Conservation (phyloP, 2,888 invertebrate genomes). For the Lasioglossum villosulum region DNA sequence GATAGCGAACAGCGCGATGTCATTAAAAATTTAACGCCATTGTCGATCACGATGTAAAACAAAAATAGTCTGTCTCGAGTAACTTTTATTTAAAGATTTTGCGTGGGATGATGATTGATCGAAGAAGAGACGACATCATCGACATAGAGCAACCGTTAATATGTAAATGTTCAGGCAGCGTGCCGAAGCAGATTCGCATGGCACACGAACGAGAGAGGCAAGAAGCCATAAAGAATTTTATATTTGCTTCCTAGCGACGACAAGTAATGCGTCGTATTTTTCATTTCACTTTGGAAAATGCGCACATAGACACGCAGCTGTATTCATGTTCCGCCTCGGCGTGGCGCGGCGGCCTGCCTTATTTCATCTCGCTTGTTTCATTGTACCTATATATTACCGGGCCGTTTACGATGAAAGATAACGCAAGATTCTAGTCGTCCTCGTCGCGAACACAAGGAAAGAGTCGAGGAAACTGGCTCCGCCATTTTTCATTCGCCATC, state of each 20-base stretch:
- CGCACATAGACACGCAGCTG: constrained; percentile 43
- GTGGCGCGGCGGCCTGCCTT: constrained; percentile 41
- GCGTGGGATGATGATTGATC: not conserved
- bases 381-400: constrained; percentile 53
- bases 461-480: constrained; percentile 14
- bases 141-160: constrained; percentile 22
- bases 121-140: too few relatives aligned
- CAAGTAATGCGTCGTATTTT: constrained; percentile 59
- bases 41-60: not conserved
- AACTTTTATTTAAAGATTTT: not conserved
- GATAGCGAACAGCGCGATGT: not conserved
- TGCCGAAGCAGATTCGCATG: constrained; percentile 23
- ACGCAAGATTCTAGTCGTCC: constrained; percentile 24
- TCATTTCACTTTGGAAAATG: constrained; percentile 56
- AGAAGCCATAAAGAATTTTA: constrained; percentile 54
- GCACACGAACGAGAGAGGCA: constrained; percentile 21
- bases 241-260: constrained; percentile 52
- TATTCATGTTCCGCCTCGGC: constrained; percentile 52
- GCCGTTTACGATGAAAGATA: constrained; percentile 52
- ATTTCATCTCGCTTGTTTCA: constrained; percentile 57
- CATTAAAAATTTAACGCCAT: not conserved
- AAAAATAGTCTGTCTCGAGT: not conserved
- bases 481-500: constrained; percentile 14
- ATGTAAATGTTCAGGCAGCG: constrained; percentile 40
- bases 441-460: not conserved